Conservation (phyloP, 2,888 invertebrate species). For the Tenthredo livida region DNA sequence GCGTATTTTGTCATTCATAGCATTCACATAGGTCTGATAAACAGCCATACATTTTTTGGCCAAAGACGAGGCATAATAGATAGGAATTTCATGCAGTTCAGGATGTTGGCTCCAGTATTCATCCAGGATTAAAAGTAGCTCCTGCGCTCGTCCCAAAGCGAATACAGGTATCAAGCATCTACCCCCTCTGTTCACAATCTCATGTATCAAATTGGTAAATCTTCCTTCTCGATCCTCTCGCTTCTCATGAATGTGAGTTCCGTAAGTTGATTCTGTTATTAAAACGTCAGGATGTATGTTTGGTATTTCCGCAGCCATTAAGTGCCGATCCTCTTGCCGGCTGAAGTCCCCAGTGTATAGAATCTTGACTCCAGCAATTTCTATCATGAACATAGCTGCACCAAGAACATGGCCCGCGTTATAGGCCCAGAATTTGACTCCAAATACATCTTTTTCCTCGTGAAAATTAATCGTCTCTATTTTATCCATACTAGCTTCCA, state of each 20-base stretch:
- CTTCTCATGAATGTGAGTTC: constrained; percentile 99
- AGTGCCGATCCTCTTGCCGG: constrained; percentile 98
- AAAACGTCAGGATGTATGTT: constrained; percentile 97
- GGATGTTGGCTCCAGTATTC: constrained; percentile 99
- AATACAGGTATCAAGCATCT: constrained; percentile 99
- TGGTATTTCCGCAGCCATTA: constrained; percentile 99
- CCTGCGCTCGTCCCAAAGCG: constrained; percentile 98
- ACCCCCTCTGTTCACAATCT: constrained; percentile 98
- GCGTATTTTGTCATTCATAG: constrained; percentile 99
- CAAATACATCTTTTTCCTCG: constrained; percentile 98
- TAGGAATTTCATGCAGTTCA: constrained; percentile 98
- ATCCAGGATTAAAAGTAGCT: constrained; percentile 94
- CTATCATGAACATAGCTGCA: constrained; percentile 99
- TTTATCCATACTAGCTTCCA: constrained; percentile 98
- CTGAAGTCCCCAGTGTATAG: constrained; percentile 99
- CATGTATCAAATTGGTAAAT: constrained; percentile 95
- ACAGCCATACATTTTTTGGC: constrained; percentile 99
- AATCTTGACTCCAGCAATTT: constrained; percentile 98
- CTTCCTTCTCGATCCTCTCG: constrained; percentile 97
- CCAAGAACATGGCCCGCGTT: constrained; percentile 99
- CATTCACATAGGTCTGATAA: constrained; percentile 99
- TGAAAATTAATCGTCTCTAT: constrained; percentile 99
- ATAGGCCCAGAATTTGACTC: constrained; percentile 99
- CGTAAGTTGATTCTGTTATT: constrained; percentile 99
- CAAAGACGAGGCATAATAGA: constrained; percentile 99